Percentiles rank a stretch among this genome's conserved stretches.
Evolutionary conservation across 2,797 vertebrate species (phyloP).

Genomic region (Pangasius djambal): DNA sequence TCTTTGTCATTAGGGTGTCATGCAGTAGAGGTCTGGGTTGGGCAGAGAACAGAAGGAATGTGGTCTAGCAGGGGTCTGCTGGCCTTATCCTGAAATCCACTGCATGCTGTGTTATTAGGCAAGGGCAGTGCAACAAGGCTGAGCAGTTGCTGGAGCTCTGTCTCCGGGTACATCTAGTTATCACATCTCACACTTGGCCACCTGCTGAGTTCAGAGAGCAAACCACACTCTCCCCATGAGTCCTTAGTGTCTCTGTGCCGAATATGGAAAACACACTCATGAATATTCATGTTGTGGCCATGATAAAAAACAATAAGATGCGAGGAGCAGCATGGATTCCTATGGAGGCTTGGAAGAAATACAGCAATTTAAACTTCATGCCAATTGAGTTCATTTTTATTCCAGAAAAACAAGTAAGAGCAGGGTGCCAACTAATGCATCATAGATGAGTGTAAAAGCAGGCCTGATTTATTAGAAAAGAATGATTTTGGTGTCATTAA

Average conservation of each 20-base stretch:
- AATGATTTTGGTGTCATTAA: constrained; percentile 29
- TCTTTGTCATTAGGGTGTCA: constrained; percentile 46
- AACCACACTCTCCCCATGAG: constrained; percentile 71
- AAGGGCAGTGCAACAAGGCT: constrained; percentile 69
- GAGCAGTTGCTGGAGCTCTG: constrained; percentile 65
- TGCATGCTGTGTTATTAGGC: constrained; percentile 74
- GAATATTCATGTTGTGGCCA: constrained; percentile 53
- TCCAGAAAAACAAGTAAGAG: constrained; percentile 36
- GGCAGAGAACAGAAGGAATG: constrained; percentile 37
- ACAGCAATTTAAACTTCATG: constrained; percentile 50
- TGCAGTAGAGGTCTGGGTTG: constrained; percentile 35
- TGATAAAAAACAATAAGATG: constrained; percentile 50
- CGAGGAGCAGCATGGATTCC: constrained; percentile 35
- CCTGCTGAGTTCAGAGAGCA: constrained; percentile 79
- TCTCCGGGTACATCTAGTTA: constrained; percentile 79
- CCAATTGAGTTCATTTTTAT: constrained; percentile 45
- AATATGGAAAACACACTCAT: constrained; percentile 76
- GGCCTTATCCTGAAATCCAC: constrained; percentile 65
- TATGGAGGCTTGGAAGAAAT: constrained; percentile 44
- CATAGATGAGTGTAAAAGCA: constrained; percentile 42
- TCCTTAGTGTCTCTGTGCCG: constrained; percentile 71
- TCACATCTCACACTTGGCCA: constrained; percentile 73
- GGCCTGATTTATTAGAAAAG: constrained; percentile 36
- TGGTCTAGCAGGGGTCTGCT: constrained; percentile 46
- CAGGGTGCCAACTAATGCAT: constrained; percentile 49